These are phyloP conservation scores for Spea bombifrons DNA, from an alignment of 2,113 vertebrate species.

Conservation along the genomic window DNA sequence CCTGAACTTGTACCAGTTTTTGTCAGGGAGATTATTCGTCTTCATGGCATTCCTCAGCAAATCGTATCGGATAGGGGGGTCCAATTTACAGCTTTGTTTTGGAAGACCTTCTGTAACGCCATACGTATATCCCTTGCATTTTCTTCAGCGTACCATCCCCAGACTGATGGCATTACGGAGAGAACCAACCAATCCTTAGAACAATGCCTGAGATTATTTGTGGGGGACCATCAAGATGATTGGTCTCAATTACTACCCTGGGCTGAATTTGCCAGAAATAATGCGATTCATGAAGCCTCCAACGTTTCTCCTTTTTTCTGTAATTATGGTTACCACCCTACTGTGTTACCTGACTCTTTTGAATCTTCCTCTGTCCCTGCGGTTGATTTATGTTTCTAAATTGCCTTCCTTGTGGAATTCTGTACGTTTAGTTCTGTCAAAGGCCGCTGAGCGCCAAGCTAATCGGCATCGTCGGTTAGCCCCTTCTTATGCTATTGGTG, in stretches of 20 bases:
- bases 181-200: neutral
- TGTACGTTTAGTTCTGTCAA: too few species aligned
- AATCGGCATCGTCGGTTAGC: too few species aligned
- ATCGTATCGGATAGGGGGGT: neutral
- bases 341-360: neutral
- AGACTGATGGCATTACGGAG: neutral
- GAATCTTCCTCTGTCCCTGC: too few species aligned
- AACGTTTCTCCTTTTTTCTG: neutral
- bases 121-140: neutral
- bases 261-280: neutral
- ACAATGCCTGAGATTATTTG: neutral
- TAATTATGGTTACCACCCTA: neutral
- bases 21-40: neutral
- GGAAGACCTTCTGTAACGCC: neutral
- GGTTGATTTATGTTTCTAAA: too few species aligned
- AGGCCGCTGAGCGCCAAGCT: too few species aligned
- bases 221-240: neutral
- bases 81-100: neutral
- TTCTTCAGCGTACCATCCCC: neutral
- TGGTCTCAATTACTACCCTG: neutral
- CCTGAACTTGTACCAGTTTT: too few species aligned
- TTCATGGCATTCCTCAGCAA: neutral
- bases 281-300: neutral
- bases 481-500: too few species aligned
- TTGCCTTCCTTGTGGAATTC: too few species aligned